phyloP scores from a whole-genome alignment of 2,113 vertebrate genomes.

The Platichthys flesus region DNA sequence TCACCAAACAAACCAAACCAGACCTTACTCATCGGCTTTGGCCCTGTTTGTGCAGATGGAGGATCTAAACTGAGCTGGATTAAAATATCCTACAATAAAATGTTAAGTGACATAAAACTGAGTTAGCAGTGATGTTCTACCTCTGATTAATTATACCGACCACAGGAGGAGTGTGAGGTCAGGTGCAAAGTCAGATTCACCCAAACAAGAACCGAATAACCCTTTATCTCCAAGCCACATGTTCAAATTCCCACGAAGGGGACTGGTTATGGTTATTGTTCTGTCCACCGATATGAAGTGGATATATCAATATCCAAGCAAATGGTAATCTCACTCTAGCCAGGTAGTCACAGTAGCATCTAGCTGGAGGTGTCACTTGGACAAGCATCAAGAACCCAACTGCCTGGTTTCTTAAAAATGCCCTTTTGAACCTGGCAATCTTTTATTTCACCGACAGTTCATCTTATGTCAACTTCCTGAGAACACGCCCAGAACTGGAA shows the following conservation, averaged over 20 bases:
- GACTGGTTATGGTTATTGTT: too few relatives aligned
- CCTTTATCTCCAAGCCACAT: too few relatives aligned
- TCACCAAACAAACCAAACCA: slow-evolving; percentile 46
- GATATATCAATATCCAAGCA: too few relatives aligned
- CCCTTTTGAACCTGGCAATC: not conserved
- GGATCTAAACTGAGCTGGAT: slow-evolving; percentile 30
- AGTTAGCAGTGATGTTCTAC: too few relatives aligned
- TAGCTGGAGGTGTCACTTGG: too few relatives aligned
- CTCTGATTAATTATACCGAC: not conserved
- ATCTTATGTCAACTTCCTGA: slow-evolving; percentile 6
- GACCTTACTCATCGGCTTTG: slow-evolving; percentile 46
- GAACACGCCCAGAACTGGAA: slow-evolving; percentile 6
- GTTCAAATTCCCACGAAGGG: too few relatives aligned
- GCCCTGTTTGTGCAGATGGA: slow-evolving; percentile 48
- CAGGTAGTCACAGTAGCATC: too few relatives aligned
- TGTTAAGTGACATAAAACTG: not conserved
- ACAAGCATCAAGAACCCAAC: too few relatives aligned
- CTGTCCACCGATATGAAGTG: too few relatives aligned
- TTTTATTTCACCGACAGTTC: slow-evolving; percentile 3
- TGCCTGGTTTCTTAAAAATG: not conserved
- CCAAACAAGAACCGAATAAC: too few relatives aligned
- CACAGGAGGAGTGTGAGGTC: not conserved
- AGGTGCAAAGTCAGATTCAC: too few relatives aligned
- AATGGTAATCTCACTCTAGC: too few relatives aligned
- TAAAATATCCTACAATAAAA: not conserved